A percentile compares a stretch with the other conserved stretches of the same genome.
Evolutionary conservation across 2,797 vertebrate genomes (phyloP).

Genomic region (Percopsis omiscomaycus): DNA sequence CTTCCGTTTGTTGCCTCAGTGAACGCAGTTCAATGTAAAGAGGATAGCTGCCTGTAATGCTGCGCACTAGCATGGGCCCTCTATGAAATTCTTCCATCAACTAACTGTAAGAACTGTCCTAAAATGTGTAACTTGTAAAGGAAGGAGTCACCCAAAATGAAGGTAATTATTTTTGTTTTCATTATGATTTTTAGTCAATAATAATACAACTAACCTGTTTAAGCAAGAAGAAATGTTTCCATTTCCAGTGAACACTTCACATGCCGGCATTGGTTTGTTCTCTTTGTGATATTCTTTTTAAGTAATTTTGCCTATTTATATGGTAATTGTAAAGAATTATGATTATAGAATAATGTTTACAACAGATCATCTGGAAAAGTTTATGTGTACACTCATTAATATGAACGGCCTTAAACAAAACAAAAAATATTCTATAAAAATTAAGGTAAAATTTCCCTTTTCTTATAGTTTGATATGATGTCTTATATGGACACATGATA

Average conservation of each 20-base stretch:
- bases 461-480: no score
- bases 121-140: constrained; percentile 31
- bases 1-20: constrained; percentile 43
- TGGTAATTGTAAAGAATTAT: no score
- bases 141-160: constrained; percentile 2
- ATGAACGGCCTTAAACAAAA: no score
- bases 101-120: constrained; percentile 24
- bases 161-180: not conserved
- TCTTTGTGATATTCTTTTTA: no score
- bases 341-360: no score
- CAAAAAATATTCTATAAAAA: no score
- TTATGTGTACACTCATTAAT: no score
- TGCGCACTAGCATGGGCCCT: constrained; percentile 12
- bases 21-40: constrained; percentile 21
- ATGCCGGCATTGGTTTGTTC: no score
- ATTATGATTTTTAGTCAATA: not conserved
- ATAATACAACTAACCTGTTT: not conserved
- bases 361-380: no score
- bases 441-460: no score
- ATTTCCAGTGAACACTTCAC: not conserved
- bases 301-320: no score
- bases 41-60: constrained; percentile 36
- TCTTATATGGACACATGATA: no score
- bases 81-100: constrained; percentile 42
- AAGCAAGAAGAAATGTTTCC: not conserved